Evolutionary conservation across 2,113 vertebrate species (phyloP).

Genomic region (Fukomys damarensis): DNA sequence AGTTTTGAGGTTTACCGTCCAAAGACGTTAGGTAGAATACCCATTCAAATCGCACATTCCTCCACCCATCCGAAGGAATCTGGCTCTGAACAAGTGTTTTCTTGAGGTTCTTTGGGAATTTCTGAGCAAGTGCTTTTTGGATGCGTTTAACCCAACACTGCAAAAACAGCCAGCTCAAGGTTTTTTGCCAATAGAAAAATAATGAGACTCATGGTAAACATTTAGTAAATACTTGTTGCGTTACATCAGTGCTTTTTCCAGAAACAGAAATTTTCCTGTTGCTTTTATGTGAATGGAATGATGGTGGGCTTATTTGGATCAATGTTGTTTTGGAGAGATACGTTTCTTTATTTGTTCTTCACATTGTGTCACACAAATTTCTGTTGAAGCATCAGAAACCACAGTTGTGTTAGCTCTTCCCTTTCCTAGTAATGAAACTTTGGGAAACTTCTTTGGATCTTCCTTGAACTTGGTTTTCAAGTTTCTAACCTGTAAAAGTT

Average conservation of each 20-base stretch:
- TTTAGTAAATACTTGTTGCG: background rate
- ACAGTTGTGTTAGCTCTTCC: background rate
- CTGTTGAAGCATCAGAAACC: background rate
- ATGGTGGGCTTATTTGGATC: background rate
- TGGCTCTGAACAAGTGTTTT: background rate
- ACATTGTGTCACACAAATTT: background rate
- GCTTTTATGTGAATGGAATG: background rate
- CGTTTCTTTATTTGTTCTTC: background rate
- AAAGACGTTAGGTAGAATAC: background rate
- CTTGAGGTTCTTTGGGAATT: background rate
- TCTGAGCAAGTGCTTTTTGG: background rate
- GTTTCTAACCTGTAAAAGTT: background rate
- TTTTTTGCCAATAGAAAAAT: background rate
- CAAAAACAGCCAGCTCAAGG: background rate
- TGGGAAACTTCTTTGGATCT: background rate
- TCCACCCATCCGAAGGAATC: accelerated
- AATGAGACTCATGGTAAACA: background rate
- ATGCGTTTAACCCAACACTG: background rate
- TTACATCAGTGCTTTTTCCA: background rate
- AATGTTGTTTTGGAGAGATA: background rate
- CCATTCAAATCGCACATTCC: background rate
- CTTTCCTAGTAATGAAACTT: background rate
- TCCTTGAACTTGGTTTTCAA: background rate
- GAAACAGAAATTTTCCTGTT: background rate
- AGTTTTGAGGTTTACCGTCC: background rate